A percentile compares a stretch with the other conserved stretches of the same genome.
phyloP scores from a whole-genome alignment of 2,888 invertebrate genomes.

The Luperina nickerlii region DNA sequence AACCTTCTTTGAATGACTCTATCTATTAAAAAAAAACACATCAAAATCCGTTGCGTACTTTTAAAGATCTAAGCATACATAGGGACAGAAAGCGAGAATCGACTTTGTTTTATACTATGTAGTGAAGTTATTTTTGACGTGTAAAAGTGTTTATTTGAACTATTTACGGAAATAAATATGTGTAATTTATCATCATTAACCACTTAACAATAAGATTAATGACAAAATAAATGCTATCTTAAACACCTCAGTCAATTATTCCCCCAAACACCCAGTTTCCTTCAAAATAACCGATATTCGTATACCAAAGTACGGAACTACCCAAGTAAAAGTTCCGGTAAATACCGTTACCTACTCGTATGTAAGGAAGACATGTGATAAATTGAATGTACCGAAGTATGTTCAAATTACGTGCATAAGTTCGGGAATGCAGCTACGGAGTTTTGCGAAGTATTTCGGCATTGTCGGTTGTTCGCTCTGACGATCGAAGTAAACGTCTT shows the following conservation, averaged over 20 bases:
- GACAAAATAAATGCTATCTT: not conserved
- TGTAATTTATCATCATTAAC: not conserved
- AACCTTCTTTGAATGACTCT: no score
- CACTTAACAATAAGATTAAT: not conserved
- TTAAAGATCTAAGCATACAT: no score
- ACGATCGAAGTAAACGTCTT: conserved; percentile 39
- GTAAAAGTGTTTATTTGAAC: not conserved
- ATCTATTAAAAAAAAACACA: no score
- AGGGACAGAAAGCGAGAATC: no score
- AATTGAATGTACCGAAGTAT: conserved; percentile 56
- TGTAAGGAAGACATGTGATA: conserved; percentile 45
- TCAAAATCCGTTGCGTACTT: no score
- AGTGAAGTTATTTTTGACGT: not conserved
- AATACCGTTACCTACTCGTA: conserved; percentile 26
- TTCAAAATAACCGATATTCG: conserved; percentile 22
- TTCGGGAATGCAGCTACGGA: conserved; percentile 45
- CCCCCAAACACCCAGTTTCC: not conserved
- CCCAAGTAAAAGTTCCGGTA: conserved; percentile 32
- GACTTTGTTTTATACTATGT: no score
- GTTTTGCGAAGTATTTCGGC: conserved; percentile 53
- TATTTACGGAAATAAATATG: not conserved
- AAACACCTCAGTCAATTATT: not conserved
- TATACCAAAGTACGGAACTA: not conserved
- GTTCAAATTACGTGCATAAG: conserved; percentile 56
- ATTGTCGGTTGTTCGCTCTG: conserved; percentile 32